Conservation (phyloP, 2,113 vertebrate species). For the Barbus barbus region DNA sequence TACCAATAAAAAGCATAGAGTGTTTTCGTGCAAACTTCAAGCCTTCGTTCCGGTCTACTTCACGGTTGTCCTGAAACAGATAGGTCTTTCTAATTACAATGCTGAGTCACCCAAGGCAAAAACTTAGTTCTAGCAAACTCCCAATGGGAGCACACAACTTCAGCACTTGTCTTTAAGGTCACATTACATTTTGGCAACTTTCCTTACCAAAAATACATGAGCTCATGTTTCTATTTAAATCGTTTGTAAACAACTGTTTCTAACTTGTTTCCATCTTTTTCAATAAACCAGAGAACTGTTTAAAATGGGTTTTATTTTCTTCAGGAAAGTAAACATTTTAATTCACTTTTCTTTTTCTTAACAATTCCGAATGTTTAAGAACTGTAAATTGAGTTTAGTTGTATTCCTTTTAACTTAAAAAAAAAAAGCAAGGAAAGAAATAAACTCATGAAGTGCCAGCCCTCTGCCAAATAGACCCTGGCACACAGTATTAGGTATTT, state of each 20-base stretch:
- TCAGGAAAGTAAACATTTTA: too few species aligned
- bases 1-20: conserved; percentile 98
- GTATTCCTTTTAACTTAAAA: too few species aligned
- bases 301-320: neutral
- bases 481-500: neutral
- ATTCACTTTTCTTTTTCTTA: too few species aligned
- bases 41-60: conserved; percentile 94
- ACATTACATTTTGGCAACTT: neutral
- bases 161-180: neutral
- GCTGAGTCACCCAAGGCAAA: neutral
- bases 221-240: neutral
- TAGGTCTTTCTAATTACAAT: neutral
- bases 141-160: neutral
- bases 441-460: neutral
- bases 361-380: too few species aligned
- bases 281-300: neutral
- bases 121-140: neutral
- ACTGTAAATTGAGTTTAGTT: too few species aligned
- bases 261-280: too few species aligned
- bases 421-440: neutral
- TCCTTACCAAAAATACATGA: neutral
- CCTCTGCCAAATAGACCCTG: neutral
- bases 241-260: neutral
- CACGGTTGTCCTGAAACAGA: conserved; percentile 85
- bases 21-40: conserved; percentile 97